These are phyloP conservation scores for Amblyraja radiata DNA, from an alignment of 2,797 vertebrate genomes.

Conservation along the genomic window DNA sequence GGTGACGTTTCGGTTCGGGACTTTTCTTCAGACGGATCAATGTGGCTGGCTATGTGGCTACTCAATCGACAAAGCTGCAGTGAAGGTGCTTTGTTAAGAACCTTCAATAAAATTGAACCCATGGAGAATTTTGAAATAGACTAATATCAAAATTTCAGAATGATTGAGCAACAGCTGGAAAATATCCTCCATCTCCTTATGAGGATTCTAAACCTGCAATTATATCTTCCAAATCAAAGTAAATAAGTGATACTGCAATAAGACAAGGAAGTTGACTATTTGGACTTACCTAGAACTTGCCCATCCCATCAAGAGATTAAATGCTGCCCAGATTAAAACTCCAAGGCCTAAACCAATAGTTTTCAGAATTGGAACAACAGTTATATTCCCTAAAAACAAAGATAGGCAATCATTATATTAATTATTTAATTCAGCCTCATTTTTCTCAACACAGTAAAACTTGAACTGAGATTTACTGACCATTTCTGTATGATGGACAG, in stretches of 20 bases:
- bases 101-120: background rate
- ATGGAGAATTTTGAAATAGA: background rate
- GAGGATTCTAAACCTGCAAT: background rate
- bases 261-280: background rate
- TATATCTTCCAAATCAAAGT: background rate
- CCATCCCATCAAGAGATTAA: constrained; percentile 79
- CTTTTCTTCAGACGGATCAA: too few species aligned
- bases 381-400: constrained; percentile 66
- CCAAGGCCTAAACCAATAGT: constrained; percentile 80
- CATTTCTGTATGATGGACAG: background rate
- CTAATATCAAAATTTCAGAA: background rate
- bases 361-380: constrained; percentile 77
- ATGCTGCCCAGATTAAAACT: constrained; percentile 78
- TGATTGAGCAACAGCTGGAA: background rate
- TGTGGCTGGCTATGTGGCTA: background rate
- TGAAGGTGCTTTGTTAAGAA: background rate
- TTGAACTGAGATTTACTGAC: background rate
- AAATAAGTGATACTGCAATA: background rate
- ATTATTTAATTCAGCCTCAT: background rate
- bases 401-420: background rate
- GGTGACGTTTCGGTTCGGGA: too few species aligned
- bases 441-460: background rate
- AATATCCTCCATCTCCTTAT: background rate
- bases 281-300: constrained; percentile 75
- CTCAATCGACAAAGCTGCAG: too few species aligned